phyloP scores from a whole-genome alignment of 2,888 invertebrate genomes.

The Drepanosiphum platanoidis region DNA sequence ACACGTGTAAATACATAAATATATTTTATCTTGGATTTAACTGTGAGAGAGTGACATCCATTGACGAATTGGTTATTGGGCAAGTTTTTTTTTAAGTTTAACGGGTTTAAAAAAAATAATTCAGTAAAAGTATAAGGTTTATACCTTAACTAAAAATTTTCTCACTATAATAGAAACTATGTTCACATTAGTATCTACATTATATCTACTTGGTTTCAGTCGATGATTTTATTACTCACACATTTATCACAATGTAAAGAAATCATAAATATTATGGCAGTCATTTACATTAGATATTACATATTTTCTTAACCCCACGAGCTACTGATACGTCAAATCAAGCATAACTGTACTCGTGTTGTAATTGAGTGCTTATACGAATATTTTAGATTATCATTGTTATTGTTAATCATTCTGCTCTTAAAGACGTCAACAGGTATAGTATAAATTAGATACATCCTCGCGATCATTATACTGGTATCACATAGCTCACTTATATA shows the following conservation, averaged over 20 bases:
- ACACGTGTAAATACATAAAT: no score
- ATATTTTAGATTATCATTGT: constrained; percentile 19
- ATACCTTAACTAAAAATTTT: not conserved
- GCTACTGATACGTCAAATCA: not conserved
- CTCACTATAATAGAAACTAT: not conserved
- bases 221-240: not conserved
- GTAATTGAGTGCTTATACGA: constrained; percentile 1
- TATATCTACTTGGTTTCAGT: not conserved
- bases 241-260: not conserved
- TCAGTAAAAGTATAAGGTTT: no score
- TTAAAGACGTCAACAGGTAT: constrained; percentile 7
- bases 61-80: no score
- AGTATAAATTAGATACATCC: constrained; percentile 1
- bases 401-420: not conserved
- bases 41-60: no score
- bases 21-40: no score
- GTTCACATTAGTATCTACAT: not conserved
- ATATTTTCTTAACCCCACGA: not conserved
- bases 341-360: constrained; percentile 2
- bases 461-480: not conserved
- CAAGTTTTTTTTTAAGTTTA: no score
- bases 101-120: no score
- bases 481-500: not conserved
- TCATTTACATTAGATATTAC: not conserved
- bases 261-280: not conserved